Base-by-base conservation (phyloP, 2,797 vertebrate species). In the Etheostoma nigrum region DNA sequence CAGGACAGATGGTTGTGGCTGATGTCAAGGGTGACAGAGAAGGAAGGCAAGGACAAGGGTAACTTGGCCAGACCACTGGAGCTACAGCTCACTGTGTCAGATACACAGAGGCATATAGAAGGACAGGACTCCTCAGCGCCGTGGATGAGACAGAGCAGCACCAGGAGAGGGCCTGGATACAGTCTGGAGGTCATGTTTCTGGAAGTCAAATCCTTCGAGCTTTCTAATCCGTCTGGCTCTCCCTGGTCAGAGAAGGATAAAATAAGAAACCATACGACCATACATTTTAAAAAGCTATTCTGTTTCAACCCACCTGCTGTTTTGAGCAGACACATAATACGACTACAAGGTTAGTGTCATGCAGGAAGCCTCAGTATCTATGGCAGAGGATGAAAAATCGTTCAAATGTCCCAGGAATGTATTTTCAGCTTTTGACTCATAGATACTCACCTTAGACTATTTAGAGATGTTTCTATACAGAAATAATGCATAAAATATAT, bases 41-140 rank as follows among this genome's bases (percentile, higher is more conserved):
- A 93, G 13, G 88, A 62, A 0, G 96, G 96, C 88, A 99, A 76
- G 0, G 42, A 58, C 7, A 3, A 67, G 0, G 98, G 98, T 62
- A 96, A 88, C 0, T 42, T 80, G 55, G 85, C 88, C 77, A 99
- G 92, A 30, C 68, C 93, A 1, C 85, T 86, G 51, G 91, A 95
- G 40, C 95, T 95, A 33, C 98, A 99, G 92, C 95, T 97, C 72
- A 97, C 93, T 57, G 96, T 93, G 86, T 99, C 97, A 0, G 97
- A 95, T 23, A 96, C 92, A 61, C 98, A 99, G 84, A 98, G 92
- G 64, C 98, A 99, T 30, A 68, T 59, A 0, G 68, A 1, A 3
- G 97, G 97, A 67, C 98, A 99, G 65, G 70, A 73, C 58, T 36
- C 79, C 2, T 74, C 63, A 25, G 84, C 77, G 11, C 53, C 36